Conservation (phyloP, 2,888 invertebrate genomes). For the Autographa pulchrina region DNA sequence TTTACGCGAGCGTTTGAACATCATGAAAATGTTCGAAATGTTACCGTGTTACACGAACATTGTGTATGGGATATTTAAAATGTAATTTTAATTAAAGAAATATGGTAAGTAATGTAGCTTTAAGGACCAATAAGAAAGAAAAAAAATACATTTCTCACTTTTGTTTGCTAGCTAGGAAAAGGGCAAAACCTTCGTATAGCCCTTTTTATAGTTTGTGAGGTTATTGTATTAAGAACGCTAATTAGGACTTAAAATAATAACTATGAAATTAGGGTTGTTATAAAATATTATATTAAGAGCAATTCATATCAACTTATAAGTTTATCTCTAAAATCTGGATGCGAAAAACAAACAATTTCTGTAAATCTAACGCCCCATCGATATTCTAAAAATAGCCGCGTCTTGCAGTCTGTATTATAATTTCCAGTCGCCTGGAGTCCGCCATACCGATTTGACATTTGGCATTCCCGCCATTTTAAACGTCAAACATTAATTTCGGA, state of each 20-base stretch:
- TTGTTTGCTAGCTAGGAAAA: no score
- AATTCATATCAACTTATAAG: neutral
- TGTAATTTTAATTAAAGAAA: no score
- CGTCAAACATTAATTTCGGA: slow-evolving; percentile 50
- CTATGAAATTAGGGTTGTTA: no score
- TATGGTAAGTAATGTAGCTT: no score
- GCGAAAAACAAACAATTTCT: slow-evolving; percentile 49
- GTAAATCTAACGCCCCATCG: slow-evolving; percentile 68
- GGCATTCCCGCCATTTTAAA: slow-evolving; percentile 64
- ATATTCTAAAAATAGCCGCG: slow-evolving; percentile 72
- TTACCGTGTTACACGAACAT: neutral
- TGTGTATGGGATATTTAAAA: neutral
- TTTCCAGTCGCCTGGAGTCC: slow-evolving; percentile 75
- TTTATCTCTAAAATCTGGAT: slow-evolving; percentile 16
- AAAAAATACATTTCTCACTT: no score
- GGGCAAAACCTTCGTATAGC: no score
- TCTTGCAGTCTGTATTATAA: slow-evolving; percentile 72
- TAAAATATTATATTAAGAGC: no score
- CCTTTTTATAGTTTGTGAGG: no score
- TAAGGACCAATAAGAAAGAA: no score
- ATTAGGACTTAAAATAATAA: no score
- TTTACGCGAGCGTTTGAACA: slow-evolving; percentile 15
- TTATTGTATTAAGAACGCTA: no score
- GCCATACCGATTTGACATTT: slow-evolving; percentile 64
- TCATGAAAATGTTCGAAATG: neutral